These are phyloP conservation scores for Chelidonichthys spinosus DNA, from an alignment of 2,797 vertebrate species.

Conservation along the genomic window DNA sequence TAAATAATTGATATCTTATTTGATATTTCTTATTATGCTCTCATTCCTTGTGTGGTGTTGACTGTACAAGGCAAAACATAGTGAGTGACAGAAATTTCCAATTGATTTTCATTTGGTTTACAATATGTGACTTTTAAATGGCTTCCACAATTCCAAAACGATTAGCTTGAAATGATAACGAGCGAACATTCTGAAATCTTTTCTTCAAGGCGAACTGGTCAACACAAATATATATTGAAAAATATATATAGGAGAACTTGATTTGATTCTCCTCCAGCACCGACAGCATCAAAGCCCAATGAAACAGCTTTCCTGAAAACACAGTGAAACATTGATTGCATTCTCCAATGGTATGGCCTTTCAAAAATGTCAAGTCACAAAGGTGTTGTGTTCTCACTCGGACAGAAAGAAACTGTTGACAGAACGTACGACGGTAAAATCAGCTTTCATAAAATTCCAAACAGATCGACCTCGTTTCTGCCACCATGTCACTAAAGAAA, in stretches of 20 bases:
- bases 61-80: background rate
- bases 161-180: conserved; percentile 6
- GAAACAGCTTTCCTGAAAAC: conserved; percentile 36
- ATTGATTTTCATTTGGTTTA: background rate
- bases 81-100: background rate
- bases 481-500: background rate
- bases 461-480: conserved; percentile 31
- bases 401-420: conserved; percentile 24
- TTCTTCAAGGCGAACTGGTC: background rate
- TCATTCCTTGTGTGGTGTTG: too few species aligned
- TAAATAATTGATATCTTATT: too few species aligned
- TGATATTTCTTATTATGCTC: too few species aligned
- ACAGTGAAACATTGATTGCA: conserved; percentile 53
- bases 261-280: background rate
- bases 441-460: conserved; percentile 30
- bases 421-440: conserved; percentile 13
- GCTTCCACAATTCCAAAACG: background rate
- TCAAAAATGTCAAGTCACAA: conserved; percentile 62
- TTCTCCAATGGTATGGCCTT: conserved; percentile 41
- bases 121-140: background rate
- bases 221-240: background rate
- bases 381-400: conserved; percentile 33
- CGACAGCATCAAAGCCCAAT: background rate
- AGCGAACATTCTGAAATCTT: background rate
- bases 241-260: background rate